Conservation (phyloP, 30 jellyfish, hydroid and myxozoan species). For the Turritopsis rubra region DNA sequence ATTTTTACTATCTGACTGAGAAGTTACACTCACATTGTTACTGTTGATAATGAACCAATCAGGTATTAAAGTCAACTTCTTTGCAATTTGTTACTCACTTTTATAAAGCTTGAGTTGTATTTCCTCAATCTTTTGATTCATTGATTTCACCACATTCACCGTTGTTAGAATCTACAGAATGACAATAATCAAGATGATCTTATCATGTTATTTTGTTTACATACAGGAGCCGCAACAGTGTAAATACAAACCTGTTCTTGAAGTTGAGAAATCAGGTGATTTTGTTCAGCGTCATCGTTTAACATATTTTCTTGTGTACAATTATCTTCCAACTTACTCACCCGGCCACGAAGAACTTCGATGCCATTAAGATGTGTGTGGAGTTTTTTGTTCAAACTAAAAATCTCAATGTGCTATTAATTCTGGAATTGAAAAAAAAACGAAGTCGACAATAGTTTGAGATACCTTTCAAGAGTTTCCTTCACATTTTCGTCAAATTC, state of each 20-base stretch:
- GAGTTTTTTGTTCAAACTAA: neutral
- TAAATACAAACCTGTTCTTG: neutral
- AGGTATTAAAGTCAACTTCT: no score
- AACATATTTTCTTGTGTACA: neutral
- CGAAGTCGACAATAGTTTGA: neutral
- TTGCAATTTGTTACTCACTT: neutral
- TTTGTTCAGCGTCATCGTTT: neutral
- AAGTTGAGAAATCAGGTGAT: neutral
- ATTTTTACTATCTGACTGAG: no score
- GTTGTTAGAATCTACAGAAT: conserved; percentile 11
- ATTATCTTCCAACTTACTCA: neutral
- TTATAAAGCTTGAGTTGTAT: conserved; percentile 3
- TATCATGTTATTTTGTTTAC: neutral
- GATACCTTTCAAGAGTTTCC: neutral
- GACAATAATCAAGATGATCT: no score
- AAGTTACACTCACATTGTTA: no score
- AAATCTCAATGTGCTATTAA: no score
- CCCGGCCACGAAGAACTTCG: neutral
- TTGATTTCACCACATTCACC: conserved; percentile 26
- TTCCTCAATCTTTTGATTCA: conserved; percentile 6
- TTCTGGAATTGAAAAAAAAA: neutral
- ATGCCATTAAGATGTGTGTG: neutral
- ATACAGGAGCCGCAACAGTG: neutral
- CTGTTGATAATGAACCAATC: no score
- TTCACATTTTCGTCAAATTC: neutral